Evolutionary conservation across 2,797 vertebrate species (phyloP), one percentile per base, ranked within the genome.

Genomic region (Spinus olivaceus): DNA sequence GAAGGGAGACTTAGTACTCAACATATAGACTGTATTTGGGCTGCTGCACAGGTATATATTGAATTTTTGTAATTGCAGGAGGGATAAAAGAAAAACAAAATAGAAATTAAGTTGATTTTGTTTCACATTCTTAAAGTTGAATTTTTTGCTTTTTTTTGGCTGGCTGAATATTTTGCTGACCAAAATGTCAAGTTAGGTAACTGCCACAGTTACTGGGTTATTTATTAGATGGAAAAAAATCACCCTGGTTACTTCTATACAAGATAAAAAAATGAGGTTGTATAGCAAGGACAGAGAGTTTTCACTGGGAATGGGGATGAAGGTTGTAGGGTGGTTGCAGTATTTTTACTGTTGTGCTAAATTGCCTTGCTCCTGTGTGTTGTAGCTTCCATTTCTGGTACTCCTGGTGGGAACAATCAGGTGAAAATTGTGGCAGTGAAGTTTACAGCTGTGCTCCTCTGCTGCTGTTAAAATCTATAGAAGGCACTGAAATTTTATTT

Each of bases 1-100:
- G 99, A 99, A 95, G 99, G 99, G 59, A 98, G 99, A 70, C 98
- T 99, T 92, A 99, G 99, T 97, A 99, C 99, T 77, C 99, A 99
- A 95, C 99, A 99, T 56, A 99, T 99, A 96, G 99, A 99, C 97
- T 99, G 99, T 95, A 99, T 99, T 94, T 99, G 99, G 99, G 99
- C 99, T 53, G 99, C 99, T 87, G 99, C 99, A 96, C 99, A 99
- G 99, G 99, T 99, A 97, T 78, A 17, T 60, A 7, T 37, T 16
- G 13, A 6, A 6, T 71, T 74, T 64, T n/a, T 56, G 6, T 71
- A 50, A 50, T 80, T 67, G 12, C 14, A 63, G 17, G 49, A 81
- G 8, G 60, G 50, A 35, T 67, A 22, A 69, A 49, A 57, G 20
- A 57, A 25, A 73, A 50, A 2, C 4, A 30, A 10, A 12, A 2